Percentiles rank a stretch among this genome's conserved stretches.
Evolutionary conservation across 1,140 invertebrate species (phyloP).

Genomic region (Euura saliciscinereae): DNA sequence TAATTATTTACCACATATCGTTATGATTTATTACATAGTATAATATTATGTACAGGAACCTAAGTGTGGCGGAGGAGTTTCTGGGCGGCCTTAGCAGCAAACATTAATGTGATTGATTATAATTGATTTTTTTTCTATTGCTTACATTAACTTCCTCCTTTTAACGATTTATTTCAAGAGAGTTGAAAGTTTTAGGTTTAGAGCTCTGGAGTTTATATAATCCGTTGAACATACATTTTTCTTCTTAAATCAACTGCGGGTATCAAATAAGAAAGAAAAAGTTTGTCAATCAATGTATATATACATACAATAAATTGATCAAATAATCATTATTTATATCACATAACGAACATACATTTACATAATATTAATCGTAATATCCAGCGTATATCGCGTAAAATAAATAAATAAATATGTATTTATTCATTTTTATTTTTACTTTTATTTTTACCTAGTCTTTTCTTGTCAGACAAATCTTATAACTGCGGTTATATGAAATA

Average conservation of each 20-base stretch:
- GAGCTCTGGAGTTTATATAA: background rate
- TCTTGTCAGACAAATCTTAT: background rate
- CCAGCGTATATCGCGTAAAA: background rate
- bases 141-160: background rate
- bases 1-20: background rate
- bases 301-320: slow-evolving; percentile 5
- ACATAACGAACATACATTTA: slow-evolving; percentile 2
- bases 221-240: too few species aligned
- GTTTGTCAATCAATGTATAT: background rate
- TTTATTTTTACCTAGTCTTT: background rate
- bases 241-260: too few species aligned
- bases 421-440: background rate
- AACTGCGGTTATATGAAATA: too few species aligned
- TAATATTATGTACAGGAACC: slow-evolving; percentile 48
- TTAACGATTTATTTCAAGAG: too few species aligned
- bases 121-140: slow-evolving; percentile 29
- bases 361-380: background rate
- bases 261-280: too few species aligned
- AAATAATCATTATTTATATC: background rate
- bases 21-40: slow-evolving; percentile 33
- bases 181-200: too few species aligned
- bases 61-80: slow-evolving; percentile 35
- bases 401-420: background rate
- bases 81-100: slow-evolving; percentile 33
- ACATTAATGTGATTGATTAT: slow-evolving; percentile 47